These are phyloP conservation scores for Virgularia gustaviana DNA, from an alignment of 92 coral and sea anemone genomes.

Conservation along the genomic window DNA sequence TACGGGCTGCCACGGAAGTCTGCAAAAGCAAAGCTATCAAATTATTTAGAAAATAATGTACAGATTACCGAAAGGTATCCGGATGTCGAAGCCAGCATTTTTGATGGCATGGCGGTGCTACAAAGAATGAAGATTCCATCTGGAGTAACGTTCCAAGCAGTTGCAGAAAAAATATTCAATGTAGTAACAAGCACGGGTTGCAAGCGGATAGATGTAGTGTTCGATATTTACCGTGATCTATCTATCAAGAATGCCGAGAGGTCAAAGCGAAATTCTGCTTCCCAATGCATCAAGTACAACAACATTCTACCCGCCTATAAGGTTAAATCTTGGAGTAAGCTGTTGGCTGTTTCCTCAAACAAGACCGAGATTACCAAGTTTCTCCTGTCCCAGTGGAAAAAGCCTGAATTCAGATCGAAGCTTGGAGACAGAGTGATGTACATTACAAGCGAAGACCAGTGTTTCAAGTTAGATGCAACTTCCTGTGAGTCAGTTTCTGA, in stretches of 20 bases:
- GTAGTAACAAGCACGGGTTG: conserved; percentile 26
- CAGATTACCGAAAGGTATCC: conserved; percentile 26
- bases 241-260: conserved; percentile 40
- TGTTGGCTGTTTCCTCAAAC: conserved; percentile 55
- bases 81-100: conserved; percentile 44
- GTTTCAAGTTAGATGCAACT: not conserved
- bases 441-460: conserved; percentile 8
- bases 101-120: conserved; percentile 41
- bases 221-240: conserved; percentile 15
- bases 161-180: conserved; percentile 7
- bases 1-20: conserved; percentile 58
- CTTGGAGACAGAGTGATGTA: conserved; percentile 37
- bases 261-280: conserved; percentile 23
- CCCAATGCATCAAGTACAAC: conserved; percentile 36
- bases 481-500: not conserved
- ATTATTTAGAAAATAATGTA: conserved; percentile 46
- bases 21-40: conserved; percentile 46
- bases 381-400: conserved; percentile 55
- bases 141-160: conserved; percentile 33
- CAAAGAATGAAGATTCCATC: conserved; percentile 29
- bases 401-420: conserved; percentile 35
- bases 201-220: conserved; percentile 39
- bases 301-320: conserved; percentile 42
- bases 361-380: conserved; percentile 52
- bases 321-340: conserved; percentile 51